Evolutionary conservation across 2,888 invertebrate species (phyloP).

Genomic region (Drosophila subquinaria): DNA sequence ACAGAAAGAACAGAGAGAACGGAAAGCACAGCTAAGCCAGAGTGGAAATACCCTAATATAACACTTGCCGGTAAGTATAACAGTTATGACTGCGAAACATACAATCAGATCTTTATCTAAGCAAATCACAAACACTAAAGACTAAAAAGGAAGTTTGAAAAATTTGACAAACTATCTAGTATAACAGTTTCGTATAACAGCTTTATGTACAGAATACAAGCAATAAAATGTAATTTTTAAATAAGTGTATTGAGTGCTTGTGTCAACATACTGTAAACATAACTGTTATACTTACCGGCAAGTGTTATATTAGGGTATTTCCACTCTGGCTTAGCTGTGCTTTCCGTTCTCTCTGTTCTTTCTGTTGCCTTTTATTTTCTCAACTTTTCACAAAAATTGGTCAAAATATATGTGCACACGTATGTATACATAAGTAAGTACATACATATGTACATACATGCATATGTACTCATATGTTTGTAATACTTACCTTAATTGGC

Average conservation of each 20-base stretch:
- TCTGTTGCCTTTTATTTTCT: not conserved
- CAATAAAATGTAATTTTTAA: not conserved
- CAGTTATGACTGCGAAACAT: not conserved
- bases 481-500: constrained; percentile 42
- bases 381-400: constrained; percentile 10
- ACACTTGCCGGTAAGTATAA: not conserved
- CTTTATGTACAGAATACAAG: not conserved
- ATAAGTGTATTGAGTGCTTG: not conserved
- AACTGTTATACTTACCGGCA: not conserved
- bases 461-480: constrained; percentile 17
- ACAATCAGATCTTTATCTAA: not conserved
- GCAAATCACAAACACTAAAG: not conserved
- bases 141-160: not conserved
- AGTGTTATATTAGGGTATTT: constrained; percentile 10
- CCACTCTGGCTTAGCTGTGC: not conserved
- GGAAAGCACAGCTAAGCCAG: not conserved
- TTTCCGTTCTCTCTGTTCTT: constrained; percentile 1
- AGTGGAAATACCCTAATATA: constrained; percentile 3
- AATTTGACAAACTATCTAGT: not conserved
- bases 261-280: not conserved
- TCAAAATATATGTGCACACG: constrained; percentile 9
- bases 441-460: not conserved
- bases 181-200: constrained; percentile 4
- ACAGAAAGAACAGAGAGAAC: constrained; percentile 3
- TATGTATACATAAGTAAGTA: not conserved